Conservation (phyloP, 2,888 invertebrate genomes). For the Ichneumoninae sp. region DNA sequence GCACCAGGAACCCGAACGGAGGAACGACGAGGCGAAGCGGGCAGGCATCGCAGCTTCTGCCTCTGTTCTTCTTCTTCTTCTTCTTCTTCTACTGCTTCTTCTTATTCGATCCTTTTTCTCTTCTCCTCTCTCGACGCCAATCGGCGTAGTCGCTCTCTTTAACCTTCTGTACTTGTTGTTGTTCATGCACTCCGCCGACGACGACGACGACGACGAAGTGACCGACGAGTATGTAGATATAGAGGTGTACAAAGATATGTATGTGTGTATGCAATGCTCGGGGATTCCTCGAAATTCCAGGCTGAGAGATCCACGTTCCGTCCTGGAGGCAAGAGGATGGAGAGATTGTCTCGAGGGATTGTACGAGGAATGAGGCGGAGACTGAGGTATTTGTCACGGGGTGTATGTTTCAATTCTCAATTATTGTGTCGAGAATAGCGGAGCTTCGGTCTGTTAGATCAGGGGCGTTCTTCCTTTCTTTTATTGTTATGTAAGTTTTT, state of each 20-base stretch:
- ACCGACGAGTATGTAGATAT: slow-evolving; percentile 49
- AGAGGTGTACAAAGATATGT: neutral
- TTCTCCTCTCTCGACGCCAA: slow-evolving; percentile 42
- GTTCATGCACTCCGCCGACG: slow-evolving; percentile 47
- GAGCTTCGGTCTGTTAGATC: neutral
- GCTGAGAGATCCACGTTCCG: slow-evolving; percentile 56
- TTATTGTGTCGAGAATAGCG: slow-evolving; percentile 16
- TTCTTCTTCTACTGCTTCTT: slow-evolving; percentile 69
- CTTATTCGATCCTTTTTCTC: slow-evolving; percentile 67
- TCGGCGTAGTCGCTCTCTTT: slow-evolving; percentile 41
- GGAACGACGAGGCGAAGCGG: slow-evolving; percentile 60
- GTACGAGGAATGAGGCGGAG: slow-evolving; percentile 38
- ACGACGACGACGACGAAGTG: slow-evolving; percentile 12
- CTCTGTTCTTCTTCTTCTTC: slow-evolving; percentile 69
- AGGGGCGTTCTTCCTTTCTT: neutral
- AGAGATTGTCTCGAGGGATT: slow-evolving; percentile 20
- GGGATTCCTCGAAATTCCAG: slow-evolving; percentile 65
- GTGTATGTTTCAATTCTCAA: slow-evolving; percentile 34
- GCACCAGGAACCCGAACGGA: slow-evolving; percentile 80
- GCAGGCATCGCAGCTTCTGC: slow-evolving; percentile 18
- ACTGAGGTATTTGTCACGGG: slow-evolving; percentile 29
- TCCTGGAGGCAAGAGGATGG: slow-evolving; percentile 28
- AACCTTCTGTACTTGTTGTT: slow-evolving; percentile 50
- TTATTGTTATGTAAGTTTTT: neutral
- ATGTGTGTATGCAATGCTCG: slow-evolving; percentile 33